Evolutionary conservation across 2,888 invertebrate genomes (phyloP).

Genomic region (Philhelius pedissequus): DNA sequence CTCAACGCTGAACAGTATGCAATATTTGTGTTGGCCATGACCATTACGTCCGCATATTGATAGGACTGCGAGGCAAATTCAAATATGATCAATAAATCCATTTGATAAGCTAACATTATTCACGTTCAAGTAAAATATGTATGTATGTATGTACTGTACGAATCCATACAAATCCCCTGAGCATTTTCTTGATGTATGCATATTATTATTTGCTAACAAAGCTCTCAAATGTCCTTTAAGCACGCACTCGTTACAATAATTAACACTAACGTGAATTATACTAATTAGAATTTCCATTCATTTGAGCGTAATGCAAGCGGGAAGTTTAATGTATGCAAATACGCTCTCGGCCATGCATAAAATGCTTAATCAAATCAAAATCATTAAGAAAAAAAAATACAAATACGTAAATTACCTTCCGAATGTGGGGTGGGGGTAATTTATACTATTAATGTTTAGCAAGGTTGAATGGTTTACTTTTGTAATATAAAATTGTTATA

Average conservation of each 20-base stretch:
- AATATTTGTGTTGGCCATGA: not conserved
- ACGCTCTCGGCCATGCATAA: not conserved
- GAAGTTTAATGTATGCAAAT: conserved; percentile 26
- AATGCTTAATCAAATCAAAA: conserved; percentile 16
- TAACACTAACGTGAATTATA: conserved; percentile 53
- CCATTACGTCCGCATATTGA: not conserved
- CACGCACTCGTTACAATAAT: conserved; percentile 44
- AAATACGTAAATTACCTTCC: not conserved
- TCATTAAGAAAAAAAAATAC: not conserved
- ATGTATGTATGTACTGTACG: not conserved
- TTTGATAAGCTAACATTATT: not conserved
- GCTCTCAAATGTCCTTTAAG: conserved; percentile 21
- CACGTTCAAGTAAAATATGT: not conserved
- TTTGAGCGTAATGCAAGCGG: not conserved
- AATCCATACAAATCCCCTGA: not conserved
- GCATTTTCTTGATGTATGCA: not conserved
- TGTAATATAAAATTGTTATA: not conserved
- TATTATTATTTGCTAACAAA: not conserved
- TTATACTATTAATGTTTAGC: not conserved
- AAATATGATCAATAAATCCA: conserved; percentile 2
- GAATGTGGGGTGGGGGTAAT: not conserved
- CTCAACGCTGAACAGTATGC: no score
- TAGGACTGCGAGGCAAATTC: not conserved
- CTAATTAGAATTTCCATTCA: conserved; percentile 41
- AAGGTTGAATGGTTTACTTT: not conserved